A percentile compares a stretch with the other conserved stretches of the same genome.
Evolutionary conservation across 35 echinoderm and acorn worm genomes (phyloP).

Genomic region (Holothuria glaberrima): DNA sequence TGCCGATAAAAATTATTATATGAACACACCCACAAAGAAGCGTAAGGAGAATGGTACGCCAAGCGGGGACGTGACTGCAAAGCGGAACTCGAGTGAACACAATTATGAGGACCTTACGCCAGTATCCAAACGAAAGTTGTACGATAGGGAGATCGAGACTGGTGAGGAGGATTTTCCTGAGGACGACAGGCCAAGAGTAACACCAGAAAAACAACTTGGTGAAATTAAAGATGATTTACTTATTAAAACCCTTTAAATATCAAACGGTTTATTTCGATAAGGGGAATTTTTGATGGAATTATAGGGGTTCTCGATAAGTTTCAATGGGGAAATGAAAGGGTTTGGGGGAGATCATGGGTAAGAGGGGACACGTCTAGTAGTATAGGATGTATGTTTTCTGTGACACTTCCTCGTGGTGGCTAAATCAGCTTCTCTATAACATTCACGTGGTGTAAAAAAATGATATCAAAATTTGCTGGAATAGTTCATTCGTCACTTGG

Average conservation of each 20-base stretch:
- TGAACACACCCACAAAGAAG: slow-evolving; percentile 15
- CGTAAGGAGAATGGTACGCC: background rate
- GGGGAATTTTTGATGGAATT: background rate
- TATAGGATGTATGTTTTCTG: too few relatives aligned
- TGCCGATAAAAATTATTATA: slow-evolving; percentile 42
- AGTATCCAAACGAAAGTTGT: slow-evolving; percentile 16
- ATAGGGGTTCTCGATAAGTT: background rate
- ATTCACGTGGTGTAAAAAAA: too few relatives aligned
- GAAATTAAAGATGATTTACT: background rate
- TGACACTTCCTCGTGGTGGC: too few relatives aligned
- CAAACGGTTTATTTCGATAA: background rate
- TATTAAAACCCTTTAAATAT: background rate
- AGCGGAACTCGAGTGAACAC: slow-evolving; percentile 15
- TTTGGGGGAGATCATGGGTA: too few relatives aligned
- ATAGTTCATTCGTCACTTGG: too few relatives aligned
- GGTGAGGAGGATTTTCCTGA: slow-evolving; percentile 56
- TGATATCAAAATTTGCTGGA: too few relatives aligned
- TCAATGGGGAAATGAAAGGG: too few relatives aligned
- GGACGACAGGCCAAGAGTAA: slow-evolving; percentile 31
- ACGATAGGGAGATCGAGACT: slow-evolving; percentile 6
- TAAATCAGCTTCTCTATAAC: too few relatives aligned
- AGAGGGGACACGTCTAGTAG: too few relatives aligned
- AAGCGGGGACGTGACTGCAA: background rate
- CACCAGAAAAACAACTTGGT: slow-evolving; percentile 33
- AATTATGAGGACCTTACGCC: slow-evolving; percentile 56